phyloP scores from a whole-genome alignment of 1,140 invertebrate species.

The Rhagoletis zephyria region DNA sequence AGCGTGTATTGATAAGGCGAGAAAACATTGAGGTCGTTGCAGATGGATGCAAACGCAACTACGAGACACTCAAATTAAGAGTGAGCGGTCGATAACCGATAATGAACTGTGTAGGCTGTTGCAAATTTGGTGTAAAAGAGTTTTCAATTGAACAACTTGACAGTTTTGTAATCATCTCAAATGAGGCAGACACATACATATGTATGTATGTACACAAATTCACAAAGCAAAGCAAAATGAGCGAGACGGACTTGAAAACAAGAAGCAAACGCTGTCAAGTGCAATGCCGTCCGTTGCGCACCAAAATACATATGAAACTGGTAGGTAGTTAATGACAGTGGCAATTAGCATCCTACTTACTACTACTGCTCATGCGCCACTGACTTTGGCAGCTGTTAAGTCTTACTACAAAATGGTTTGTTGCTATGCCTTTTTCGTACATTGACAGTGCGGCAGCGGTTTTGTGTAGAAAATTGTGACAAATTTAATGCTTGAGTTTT shows the following conservation, averaged over 20 bases:
- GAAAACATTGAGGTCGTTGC: background rate
- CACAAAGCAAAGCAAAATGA: background rate
- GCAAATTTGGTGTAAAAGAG: conserved; percentile 30
- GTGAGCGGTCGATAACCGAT: background rate
- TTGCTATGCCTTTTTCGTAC: background rate
- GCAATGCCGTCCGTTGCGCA: conserved; percentile 26
- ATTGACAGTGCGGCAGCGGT: background rate
- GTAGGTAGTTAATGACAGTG: background rate
- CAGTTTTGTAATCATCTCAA: conserved; percentile 45
- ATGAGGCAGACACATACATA: background rate
- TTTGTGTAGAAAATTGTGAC: background rate
- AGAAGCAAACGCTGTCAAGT: conserved; percentile 25
- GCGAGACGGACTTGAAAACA: background rate
- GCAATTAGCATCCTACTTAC: background rate
- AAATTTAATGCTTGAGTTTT: background rate
- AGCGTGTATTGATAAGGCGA: background rate
- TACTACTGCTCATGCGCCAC: conserved; percentile 12
- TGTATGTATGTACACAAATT: background rate
- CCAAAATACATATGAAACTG: too few species aligned
- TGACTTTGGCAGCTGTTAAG: background rate
- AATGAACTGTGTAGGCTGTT: conserved; percentile 5
- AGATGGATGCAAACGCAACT: background rate
- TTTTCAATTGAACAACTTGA: conserved; percentile 41
- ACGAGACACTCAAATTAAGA: background rate
- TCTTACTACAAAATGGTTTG: background rate